phyloP scores from a whole-genome alignment of 1,140 invertebrate species.

The Frieseomelitta varia region DNA sequence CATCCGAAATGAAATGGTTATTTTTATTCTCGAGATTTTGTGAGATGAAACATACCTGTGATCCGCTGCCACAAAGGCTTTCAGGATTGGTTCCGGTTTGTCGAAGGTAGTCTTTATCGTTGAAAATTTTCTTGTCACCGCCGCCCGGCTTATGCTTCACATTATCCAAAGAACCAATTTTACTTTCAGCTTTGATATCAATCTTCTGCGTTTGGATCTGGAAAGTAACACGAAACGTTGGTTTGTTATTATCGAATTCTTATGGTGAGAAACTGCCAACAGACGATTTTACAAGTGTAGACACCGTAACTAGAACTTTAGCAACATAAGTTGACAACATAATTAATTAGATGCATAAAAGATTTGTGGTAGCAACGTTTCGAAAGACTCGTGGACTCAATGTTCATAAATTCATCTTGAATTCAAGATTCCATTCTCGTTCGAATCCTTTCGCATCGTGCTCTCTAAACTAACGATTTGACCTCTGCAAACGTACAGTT shows the following conservation, averaged over 20 bases:
- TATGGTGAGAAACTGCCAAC: neutral
- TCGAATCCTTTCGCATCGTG: neutral
- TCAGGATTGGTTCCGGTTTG: constrained; percentile 87
- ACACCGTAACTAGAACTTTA: neutral
- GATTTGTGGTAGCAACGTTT: neutral
- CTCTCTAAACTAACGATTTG: constrained; percentile 30
- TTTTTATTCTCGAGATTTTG: constrained; percentile 43
- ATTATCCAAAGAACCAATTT: constrained; percentile 96
- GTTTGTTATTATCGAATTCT: neutral
- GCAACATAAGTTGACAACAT: neutral
- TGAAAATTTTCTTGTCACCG: constrained; percentile 96
- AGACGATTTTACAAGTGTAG: neutral
- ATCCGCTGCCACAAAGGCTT: constrained; percentile 84
- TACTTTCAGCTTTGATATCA: constrained; percentile 92
- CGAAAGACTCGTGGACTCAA: neutral
- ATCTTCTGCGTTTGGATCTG: constrained; percentile 95
- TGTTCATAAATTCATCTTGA: neutral
- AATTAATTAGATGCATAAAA: neutral
- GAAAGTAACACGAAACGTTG: constrained; percentile 62
- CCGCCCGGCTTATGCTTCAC: constrained; percentile 96
- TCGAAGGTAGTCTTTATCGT: constrained; percentile 96
- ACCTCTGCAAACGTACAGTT: neutral
- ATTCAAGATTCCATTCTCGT: neutral
- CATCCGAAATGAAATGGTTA: neutral
- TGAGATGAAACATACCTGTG: constrained; percentile 83